Percentiles rank a stretch among this genome's conserved stretches.
These are phyloP conservation scores for Caenorhabditis briggsae DNA, from an alignment of 1,140 invertebrate species.

Conservation along the genomic window DNA sequence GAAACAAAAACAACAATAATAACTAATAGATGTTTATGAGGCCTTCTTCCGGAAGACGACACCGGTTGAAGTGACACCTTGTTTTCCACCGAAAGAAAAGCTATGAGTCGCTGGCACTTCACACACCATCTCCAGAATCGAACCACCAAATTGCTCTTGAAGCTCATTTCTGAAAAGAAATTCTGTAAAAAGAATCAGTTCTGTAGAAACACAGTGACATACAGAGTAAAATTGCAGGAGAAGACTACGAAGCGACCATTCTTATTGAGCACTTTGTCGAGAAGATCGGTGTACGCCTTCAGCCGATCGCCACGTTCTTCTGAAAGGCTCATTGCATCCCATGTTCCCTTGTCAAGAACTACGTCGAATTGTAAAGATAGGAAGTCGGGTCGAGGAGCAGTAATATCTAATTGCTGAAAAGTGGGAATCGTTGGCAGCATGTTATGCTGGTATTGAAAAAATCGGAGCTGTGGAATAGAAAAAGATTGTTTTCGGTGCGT, in stretches of 20 bases:
- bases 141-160: conserved; percentile 19
- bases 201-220: background rate
- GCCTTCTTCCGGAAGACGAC: conserved; percentile 60
- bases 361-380: conserved; percentile 79
- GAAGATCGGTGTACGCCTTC: conserved; percentile 58
- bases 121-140: conserved; percentile 17
- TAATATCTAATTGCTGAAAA: conserved; percentile 56
- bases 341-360: conserved; percentile 91
- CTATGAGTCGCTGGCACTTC: conserved; percentile 58
- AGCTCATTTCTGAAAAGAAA: conserved; percentile 57
- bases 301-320: conserved; percentile 79
- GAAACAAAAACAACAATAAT: background rate
- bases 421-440: background rate
- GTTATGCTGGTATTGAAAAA: too few relatives aligned
- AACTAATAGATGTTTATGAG: conserved; percentile 36
- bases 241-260: conserved; percentile 86
- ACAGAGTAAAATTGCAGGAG: conserved; percentile 93
- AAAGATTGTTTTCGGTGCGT: too few relatives aligned
- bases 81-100: conserved; percentile 60
- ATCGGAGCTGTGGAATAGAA: too few relatives aligned
- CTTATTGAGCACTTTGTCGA: conserved; percentile 55
- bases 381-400: background rate
- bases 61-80: conserved; percentile 62
- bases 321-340: conserved; percentile 86
- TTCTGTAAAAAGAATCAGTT: background rate